phyloP scores from a whole-genome alignment of 23 tunicate species.

The Ascidia mentula region DNA sequence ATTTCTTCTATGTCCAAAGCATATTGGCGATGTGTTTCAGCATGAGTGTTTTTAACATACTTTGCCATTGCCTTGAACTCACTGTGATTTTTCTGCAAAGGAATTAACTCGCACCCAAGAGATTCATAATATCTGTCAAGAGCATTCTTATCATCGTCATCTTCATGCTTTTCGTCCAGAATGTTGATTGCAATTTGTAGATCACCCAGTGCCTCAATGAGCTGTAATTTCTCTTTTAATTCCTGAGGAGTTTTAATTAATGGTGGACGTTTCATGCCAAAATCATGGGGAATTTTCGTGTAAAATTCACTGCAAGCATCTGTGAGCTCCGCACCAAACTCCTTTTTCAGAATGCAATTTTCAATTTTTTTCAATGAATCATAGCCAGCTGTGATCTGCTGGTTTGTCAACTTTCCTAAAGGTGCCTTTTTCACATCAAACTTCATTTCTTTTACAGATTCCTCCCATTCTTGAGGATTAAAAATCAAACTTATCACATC shows the following conservation, averaged over 20 bases:
- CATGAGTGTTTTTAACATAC: slow-evolving; percentile 58
- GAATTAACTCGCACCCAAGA: slow-evolving; percentile 34
- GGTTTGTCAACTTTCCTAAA: slow-evolving; percentile 72
- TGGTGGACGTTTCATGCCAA: slow-evolving; percentile 90
- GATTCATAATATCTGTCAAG: slow-evolving; percentile 49
- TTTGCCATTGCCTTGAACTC: slow-evolving; percentile 45
- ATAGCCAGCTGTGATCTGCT: slow-evolving; percentile 79
- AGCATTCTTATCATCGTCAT: slow-evolving; percentile 28
- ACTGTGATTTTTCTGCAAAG: slow-evolving; percentile 19
- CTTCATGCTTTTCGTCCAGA: slow-evolving; percentile 33
- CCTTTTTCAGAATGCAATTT: slow-evolving; percentile 17
- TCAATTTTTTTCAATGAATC: slow-evolving; percentile 63
- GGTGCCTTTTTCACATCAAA: slow-evolving; percentile 86
- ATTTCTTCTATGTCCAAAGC: slow-evolving; percentile 36
- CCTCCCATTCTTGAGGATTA: slow-evolving; percentile 66
- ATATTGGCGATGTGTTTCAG: slow-evolving; percentile 32
- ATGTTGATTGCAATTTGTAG: slow-evolving; percentile 66
- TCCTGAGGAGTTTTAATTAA: slow-evolving; percentile 42
- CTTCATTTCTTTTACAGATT: slow-evolving; percentile 76
- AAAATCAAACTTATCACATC: slow-evolving; percentile 61
- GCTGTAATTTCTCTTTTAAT: slow-evolving; percentile 57
- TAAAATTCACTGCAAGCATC: slow-evolving; percentile 91
- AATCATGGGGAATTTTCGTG: slow-evolving; percentile 88
- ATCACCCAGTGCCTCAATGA: slow-evolving; percentile 60
- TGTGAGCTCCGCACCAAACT: slow-evolving; percentile 18